A percentile compares a stretch with the other conserved stretches of the same genome.
Conservation (phyloP, 2,888 invertebrate species). For the Cataglyphis cursor region DNA sequence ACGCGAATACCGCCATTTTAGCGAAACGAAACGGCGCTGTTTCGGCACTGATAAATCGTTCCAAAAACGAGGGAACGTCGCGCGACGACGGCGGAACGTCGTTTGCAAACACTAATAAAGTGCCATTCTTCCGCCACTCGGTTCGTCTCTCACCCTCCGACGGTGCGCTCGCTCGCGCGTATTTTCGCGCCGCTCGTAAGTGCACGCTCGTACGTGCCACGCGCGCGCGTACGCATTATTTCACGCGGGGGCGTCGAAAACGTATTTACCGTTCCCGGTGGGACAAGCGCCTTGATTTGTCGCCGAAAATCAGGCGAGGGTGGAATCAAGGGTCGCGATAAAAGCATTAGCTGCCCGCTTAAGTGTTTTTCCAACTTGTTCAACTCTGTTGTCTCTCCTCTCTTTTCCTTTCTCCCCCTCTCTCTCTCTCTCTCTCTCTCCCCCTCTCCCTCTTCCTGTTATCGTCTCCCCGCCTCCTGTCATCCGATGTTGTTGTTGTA, state of each 20-base stretch:
- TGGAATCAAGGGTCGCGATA: conserved; percentile 80
- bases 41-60: conserved; percentile 49
- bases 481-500: conserved; percentile 49
- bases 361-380: conserved; percentile 79
- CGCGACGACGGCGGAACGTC: conserved; percentile 39
- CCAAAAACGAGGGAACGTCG: conserved; percentile 38
- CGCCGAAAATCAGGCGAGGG: conserved; percentile 72
- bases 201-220: conserved; percentile 33
- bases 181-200: conserved; percentile 67
- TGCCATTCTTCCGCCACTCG: conserved; percentile 73
- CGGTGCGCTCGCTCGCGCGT: conserved; percentile 61
- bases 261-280: conserved; percentile 79
- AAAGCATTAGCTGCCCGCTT: conserved; percentile 76
- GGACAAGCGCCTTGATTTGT: conserved; percentile 85
- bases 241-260: conserved; percentile 75
- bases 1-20: conserved; percentile 42
- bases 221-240: conserved; percentile 73
- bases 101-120: conserved; percentile 70
- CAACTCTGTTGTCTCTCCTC: conserved; percentile 53
- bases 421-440: not conserved
- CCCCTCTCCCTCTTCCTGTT: conserved; percentile 37
- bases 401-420: conserved; percentile 32
- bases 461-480: conserved; percentile 34
- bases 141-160: conserved; percentile 69
- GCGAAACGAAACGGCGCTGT: conserved; percentile 40